Conservation (phyloP, 2,797 vertebrate genomes). For the Pipistrellus nathusii region DNA sequence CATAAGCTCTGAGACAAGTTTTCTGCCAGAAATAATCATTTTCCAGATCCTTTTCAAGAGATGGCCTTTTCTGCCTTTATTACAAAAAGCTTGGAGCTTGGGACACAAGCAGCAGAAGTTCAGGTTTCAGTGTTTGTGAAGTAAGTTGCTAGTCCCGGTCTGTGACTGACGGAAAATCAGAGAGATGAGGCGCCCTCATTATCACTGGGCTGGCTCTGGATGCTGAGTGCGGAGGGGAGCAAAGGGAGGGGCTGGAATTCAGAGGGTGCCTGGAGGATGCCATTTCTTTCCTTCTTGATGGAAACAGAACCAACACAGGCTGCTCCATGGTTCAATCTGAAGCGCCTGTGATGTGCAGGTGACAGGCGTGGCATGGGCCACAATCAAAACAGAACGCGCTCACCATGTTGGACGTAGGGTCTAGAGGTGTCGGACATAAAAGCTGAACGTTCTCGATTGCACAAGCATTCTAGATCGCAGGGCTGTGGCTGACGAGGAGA, state of each 20-base stretch:
- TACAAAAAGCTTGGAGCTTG: constrained; percentile 74
- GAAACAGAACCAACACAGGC: constrained; percentile 62
- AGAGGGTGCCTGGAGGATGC: constrained; percentile 52
- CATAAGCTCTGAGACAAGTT: constrained; percentile 79
- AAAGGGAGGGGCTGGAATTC: constrained; percentile 61
- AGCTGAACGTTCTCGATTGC: neutral
- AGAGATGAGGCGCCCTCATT: constrained; percentile 84
- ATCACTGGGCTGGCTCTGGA: constrained; percentile 78
- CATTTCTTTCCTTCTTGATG: constrained; percentile 35
- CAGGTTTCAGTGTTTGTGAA: constrained; percentile 81
- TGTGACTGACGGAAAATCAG: constrained; percentile 84
- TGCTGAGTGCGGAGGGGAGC: constrained; percentile 60
- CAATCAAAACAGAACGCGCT: neutral
- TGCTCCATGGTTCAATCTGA: neutral
- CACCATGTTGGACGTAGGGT: neutral
- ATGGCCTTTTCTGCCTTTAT: constrained; percentile 81
- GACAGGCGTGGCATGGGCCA: too few species aligned
- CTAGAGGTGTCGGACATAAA: neutral
- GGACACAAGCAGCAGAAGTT: constrained; percentile 81
- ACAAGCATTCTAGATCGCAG: neutral
- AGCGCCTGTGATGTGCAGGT: neutral
- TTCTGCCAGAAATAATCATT: constrained; percentile 82
- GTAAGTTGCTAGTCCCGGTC: constrained; percentile 82
- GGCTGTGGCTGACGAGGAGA: neutral
- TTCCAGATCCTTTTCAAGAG: constrained; percentile 77